A percentile compares a stretch with the other conserved stretches of the same genome.
These are phyloP conservation scores for Quadroppia sp. DNA, from an alignment of 2,888 invertebrate genomes.

Conservation along the genomic window DNA sequence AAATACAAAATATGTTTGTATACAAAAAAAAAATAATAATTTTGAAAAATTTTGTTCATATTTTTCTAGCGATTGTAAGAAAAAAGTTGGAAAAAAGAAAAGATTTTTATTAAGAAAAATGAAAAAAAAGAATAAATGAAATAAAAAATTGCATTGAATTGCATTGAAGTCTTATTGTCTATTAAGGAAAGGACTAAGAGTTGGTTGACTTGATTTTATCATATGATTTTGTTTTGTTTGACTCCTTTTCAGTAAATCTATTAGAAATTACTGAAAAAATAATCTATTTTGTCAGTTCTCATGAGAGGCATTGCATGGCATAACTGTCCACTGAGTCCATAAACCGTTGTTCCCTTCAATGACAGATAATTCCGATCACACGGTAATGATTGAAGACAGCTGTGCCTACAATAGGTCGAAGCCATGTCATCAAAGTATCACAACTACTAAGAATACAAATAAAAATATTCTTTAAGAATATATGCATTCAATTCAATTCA, in stretches of 20 bases:
- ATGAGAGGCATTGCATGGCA: conserved; percentile 1
- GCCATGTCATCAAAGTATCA: too few species aligned
- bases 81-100: not conserved
- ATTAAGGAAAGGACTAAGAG: too few species aligned
- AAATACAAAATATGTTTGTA: not conserved
- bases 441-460: too few species aligned
- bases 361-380: too few species aligned
- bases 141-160: not conserved
- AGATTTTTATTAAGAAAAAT: conserved; percentile 1
- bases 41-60: not conserved
- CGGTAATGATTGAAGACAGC: too few species aligned
- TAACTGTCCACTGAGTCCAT: not conserved
- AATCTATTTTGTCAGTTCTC: conserved; percentile 21
- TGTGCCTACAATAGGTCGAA: too few species aligned
- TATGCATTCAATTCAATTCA: too few species aligned
- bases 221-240: not conserved
- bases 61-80: too few species aligned
- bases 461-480: too few species aligned
- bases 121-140: not conserved
- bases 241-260: conserved; percentile 3
- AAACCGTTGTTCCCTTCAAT: too few species aligned
- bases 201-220: conserved; percentile 2
- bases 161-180: not conserved
- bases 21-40: not conserved
- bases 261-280: conserved; percentile 25